Evolutionary conservation across 2,113 vertebrate species (phyloP).

Genomic region (Astatotilapia flaviijosephi): DNA sequence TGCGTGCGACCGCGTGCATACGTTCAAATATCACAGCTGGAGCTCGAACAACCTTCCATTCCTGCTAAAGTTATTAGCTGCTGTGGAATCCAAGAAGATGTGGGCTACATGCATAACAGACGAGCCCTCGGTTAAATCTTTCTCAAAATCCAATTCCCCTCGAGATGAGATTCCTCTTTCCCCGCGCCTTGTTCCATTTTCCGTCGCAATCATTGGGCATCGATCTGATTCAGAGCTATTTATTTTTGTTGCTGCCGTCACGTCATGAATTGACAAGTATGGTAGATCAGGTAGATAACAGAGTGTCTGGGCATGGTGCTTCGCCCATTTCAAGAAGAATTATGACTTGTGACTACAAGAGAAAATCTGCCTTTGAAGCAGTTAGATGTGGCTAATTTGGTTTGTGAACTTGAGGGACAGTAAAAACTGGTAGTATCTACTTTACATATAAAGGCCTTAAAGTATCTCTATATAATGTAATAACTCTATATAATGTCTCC

Average conservation of each 20-base stretch:
- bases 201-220: conserved; percentile 51
- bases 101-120: conserved; percentile 31
- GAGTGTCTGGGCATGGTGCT: neutral
- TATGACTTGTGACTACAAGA: neutral
- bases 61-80: conserved; percentile 22
- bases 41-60: neutral
- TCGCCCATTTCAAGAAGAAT: neutral
- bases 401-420: neutral
- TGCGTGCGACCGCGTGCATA: neutral
- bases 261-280: conserved; percentile 46
- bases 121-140: conserved; percentile 47
- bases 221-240: conserved; percentile 64
- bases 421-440: neutral
- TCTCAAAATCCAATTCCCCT: conserved; percentile 63
- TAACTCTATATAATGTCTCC: neutral
- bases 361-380: neutral
- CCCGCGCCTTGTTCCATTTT: conserved; percentile 50
- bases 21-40: neutral
- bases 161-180: conserved; percentile 59
- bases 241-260: conserved; percentile 54
- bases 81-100: conserved; percentile 17
- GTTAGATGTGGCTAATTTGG: neutral
- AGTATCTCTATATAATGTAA: neutral
- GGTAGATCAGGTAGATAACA: conserved; percentile 43
- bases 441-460: neutral